A percentile compares a stretch with the other conserved stretches of the same genome.
These are phyloP conservation scores for Seriola quinqueradiata DNA, from an alignment of 2,113 vertebrate species.

Conservation along the genomic window DNA sequence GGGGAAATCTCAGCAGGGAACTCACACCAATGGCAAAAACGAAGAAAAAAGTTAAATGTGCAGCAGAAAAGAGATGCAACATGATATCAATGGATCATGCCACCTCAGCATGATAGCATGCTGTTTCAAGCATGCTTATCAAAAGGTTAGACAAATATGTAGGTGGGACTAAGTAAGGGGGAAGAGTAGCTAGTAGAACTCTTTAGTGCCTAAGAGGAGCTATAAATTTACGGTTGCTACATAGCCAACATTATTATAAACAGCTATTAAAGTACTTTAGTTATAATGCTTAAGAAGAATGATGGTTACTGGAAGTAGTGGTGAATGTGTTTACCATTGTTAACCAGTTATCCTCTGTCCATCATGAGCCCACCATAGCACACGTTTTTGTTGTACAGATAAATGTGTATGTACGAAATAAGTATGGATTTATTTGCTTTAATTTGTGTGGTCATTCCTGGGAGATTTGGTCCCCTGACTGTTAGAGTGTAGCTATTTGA, in stretches of 20 bases:
- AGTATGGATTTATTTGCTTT: neutral
- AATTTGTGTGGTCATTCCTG: neutral
- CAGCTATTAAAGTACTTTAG: too few relatives aligned
- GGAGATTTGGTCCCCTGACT: neutral
- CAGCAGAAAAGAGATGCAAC: neutral
- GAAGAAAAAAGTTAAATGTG: neutral
- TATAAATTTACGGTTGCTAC: too few relatives aligned
- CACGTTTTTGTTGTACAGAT: neutral
- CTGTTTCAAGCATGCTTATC: constrained; percentile 4
- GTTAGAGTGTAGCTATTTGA: neutral
- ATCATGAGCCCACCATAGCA: too few relatives aligned
- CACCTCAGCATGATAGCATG: neutral
- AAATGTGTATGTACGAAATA: neutral
- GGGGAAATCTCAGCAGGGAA: neutral
- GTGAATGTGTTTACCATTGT: neutral
- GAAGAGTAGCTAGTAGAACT: neutral
- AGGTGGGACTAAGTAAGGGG: neutral
- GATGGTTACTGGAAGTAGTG: too few relatives aligned
- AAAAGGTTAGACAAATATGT: neutral
- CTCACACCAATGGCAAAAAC: neutral
- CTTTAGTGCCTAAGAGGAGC: too few relatives aligned
- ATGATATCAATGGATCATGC: neutral
- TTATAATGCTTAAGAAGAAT: neutral
- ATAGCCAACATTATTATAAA: too few relatives aligned
- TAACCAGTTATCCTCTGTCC: too few relatives aligned